Evolutionary conservation across 2,113 vertebrate genomes (phyloP).

Genomic region (Corydoras maculifer): DNA sequence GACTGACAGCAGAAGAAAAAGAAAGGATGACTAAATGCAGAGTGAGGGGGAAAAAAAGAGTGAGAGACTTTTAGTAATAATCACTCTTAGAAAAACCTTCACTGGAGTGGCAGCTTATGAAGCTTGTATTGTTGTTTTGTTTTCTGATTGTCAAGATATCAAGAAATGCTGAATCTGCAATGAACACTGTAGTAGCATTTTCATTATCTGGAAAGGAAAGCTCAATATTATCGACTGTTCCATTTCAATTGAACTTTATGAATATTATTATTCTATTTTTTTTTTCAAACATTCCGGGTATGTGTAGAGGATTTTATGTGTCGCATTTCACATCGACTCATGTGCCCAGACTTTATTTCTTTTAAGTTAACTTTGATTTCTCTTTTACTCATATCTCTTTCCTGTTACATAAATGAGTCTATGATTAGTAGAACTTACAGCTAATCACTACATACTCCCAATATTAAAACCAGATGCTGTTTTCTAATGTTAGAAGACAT

Average conservation of each 20-base stretch:
- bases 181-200: slow-evolving; percentile 13
- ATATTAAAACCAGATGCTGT: neutral
- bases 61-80: slow-evolving; percentile 19
- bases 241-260: slow-evolving; percentile 13
- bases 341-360: neutral
- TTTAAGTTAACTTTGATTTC: slow-evolving; percentile 7
- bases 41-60: slow-evolving; percentile 32
- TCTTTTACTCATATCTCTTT: neutral
- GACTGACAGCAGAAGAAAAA: slow-evolving; percentile 66
- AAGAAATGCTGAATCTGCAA: slow-evolving; percentile 8
- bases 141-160: slow-evolving; percentile 19
- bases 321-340: neutral
- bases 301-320: slow-evolving; percentile 6
- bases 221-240: slow-evolving; percentile 8
- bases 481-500: neutral
- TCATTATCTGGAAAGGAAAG: slow-evolving; percentile 10
- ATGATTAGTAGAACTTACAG: neutral
- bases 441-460: neutral
- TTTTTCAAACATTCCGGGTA: neutral
- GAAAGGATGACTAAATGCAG: slow-evolving; percentile 34
- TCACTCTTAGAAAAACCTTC: slow-evolving; percentile 24
- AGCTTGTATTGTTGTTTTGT: slow-evolving; percentile 10
- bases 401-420: neutral
- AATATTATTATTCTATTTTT: slow-evolving; percentile 12
- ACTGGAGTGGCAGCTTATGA: slow-evolving; percentile 24